Evolutionary conservation across 2,888 invertebrate species (phyloP).

Genomic region (Tetanocera ferruginea): DNA sequence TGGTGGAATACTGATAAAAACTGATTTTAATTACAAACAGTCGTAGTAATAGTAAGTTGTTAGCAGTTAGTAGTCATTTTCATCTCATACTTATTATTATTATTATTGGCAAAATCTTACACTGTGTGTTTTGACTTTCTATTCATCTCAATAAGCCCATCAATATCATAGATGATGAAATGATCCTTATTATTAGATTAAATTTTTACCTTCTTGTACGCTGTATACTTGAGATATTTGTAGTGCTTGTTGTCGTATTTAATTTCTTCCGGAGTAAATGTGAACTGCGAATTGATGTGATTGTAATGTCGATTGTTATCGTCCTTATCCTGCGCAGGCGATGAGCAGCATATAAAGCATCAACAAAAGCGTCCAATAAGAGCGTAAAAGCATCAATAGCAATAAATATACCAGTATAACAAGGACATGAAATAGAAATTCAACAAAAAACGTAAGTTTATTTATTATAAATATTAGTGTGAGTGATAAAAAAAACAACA

Average conservation of each 20-base stretch:
- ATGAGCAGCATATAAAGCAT: neutral
- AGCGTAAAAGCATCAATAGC: neutral
- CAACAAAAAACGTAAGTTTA: too few species aligned
- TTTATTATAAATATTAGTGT: neutral
- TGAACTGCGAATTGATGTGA: constrained; percentile 73
- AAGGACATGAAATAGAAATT: too few species aligned
- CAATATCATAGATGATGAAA: too few species aligned
- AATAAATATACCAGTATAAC: neutral
- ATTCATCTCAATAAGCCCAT: too few species aligned
- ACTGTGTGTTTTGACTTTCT: too few species aligned
- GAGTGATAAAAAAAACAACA: neutral
- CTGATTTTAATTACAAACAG: too few species aligned
- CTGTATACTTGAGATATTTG: constrained; percentile 82
- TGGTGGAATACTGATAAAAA: too few species aligned
- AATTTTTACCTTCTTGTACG: constrained; percentile 75
- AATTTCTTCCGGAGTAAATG: constrained; percentile 81
- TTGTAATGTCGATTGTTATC: constrained; percentile 70
- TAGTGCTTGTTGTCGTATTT: constrained; percentile 85
- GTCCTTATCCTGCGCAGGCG: constrained; percentile 63
- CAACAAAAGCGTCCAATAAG: neutral
- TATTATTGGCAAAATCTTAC: too few species aligned
- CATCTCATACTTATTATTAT: too few species aligned
- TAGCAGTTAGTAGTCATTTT: too few species aligned
- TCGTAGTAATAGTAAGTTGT: too few species aligned
- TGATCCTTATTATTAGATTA: too few species aligned